Evolutionary conservation across 2,113 vertebrate genomes (phyloP).

Genomic region (Aegotheles bennettii): DNA sequence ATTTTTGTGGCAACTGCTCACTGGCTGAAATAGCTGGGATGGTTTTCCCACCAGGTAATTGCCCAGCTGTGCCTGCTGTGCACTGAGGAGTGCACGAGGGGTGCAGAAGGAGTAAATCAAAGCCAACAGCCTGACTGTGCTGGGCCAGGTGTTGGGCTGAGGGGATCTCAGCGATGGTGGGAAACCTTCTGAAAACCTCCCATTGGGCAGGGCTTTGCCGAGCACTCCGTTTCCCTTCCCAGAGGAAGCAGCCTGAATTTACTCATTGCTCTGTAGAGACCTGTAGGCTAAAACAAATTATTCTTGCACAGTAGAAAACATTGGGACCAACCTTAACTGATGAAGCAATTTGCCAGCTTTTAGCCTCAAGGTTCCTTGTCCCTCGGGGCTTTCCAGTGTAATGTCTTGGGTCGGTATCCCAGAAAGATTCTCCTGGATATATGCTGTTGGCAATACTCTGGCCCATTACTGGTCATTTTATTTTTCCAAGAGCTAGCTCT

Average conservation of each 20-base stretch:
- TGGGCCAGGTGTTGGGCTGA: background rate
- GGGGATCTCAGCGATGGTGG: background rate
- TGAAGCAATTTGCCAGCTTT: conserved; percentile 23
- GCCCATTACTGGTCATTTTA: background rate
- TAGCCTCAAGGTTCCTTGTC: background rate
- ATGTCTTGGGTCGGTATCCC: background rate
- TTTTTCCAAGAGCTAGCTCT: conserved; percentile 44
- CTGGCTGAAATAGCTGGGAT: rapidly evolving
- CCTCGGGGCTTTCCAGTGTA: background rate
- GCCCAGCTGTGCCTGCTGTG: rapidly evolving
- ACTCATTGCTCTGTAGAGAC: background rate
- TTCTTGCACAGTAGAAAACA: conserved; percentile 25
- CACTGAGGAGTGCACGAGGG: rapidly evolving
- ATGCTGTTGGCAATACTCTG: background rate
- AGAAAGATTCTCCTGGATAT: conserved; percentile 29
- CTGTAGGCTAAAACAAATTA: conserved; percentile 44
- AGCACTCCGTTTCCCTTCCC: background rate
- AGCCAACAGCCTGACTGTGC: background rate
- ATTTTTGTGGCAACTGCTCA: background rate
- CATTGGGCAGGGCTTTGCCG: background rate
- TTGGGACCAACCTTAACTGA: conserved; percentile 19
- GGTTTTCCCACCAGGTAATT: background rate
- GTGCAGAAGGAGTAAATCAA: background rate
- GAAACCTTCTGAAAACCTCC: background rate
- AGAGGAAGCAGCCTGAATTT: conserved; percentile 25